Evolutionary conservation across 2,113 vertebrate genomes (phyloP), one percentile per base, ranked within the genome.

Genomic region (Rhipidura dahli): DNA sequence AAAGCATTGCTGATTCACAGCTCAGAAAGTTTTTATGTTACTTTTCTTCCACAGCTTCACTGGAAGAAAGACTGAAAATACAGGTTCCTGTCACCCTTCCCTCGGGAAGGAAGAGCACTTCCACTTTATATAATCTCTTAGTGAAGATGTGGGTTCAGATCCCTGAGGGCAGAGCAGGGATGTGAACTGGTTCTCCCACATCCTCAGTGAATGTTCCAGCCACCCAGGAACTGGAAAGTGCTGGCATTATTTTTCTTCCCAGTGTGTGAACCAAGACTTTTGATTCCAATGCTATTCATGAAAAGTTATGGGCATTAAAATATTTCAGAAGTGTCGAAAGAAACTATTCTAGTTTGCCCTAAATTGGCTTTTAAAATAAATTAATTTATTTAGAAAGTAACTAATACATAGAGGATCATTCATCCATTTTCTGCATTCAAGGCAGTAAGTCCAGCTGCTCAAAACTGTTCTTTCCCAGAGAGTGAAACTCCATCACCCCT

Each of bases 131-230:
- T 68, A 80, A 92, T 84, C 51, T 63, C 4, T 1, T 16, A 71
- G 64, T 40, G 44, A 92, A 97, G 80, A 92, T 71, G 72, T 64
- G 72, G 68, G 60, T 78, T 94, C 80, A 84, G 91, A 95, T 68
- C n/a, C 64, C 72, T 75, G 87, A 0, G 0, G 54, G 93, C 76
- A 89, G 72, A 87, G 72, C 16, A 66, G 68, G 59, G 72, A 89
- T 75, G 39, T 68, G 76, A 92, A 95, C 91, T 78, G 72, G 89
- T 96, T 95, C 90, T 89, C 83, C 91, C 83, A 87, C 86, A 91
- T 44, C 80, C n/a, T 26, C 65, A 59, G 33, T 77, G 31, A 83
- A 66, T 33, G 33, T 69, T 71, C 88, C 79, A 83, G 78, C 47
- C 65, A 83, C 31, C 4, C 0, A 0, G n/a, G 30, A 28, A 77